Base-by-base conservation (phyloP, 2,888 invertebrate genomes). In the Apodemia arnacis region DNA sequence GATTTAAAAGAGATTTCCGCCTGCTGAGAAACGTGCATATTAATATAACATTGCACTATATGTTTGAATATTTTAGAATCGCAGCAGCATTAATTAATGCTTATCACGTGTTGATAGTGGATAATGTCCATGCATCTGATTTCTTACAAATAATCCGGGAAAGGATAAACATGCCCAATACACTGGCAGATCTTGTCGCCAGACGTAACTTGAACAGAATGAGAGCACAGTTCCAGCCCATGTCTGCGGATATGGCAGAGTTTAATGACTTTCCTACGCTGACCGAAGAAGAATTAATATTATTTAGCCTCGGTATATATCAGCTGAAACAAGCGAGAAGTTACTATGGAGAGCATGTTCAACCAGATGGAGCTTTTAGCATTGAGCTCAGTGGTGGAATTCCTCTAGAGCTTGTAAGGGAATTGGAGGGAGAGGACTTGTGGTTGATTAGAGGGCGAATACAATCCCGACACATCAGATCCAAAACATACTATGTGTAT, bases 321-420 rank as follows among this genome's bases (percentile, higher is more conserved):
- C 82, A 83, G 34, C 54, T 83, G 27, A 88, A 88, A 54, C 81
- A 83, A 31, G 83, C 88, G 0, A 73, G 59, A n/a, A 85, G 78
- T 34, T 84, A 88, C 73, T 85, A 85, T 54, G 81, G 83, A 8
- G 82, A 85, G 59, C 86, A 88, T 24, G 34, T 87, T 15, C 84
- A 70, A 27, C 85, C 63, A n/a, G 74, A 85, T 63, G 81, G 83
- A 27, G 80, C 79, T 24, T 85, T 88, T 54, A 70, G 34, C 49
- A 85, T 73, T 73, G 44, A 73, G 44, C 73, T 73, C 44, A 69
- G 7, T 63, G 21, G 7, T 34, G 34, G 34, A 6, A 34, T 34
- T 34, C 34, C 34, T 78, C 74, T 41, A 44, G 76, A 21, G 59
- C 24, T 49, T 38, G 74, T 74, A 38, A 74, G 41, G 74, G 41